These are phyloP conservation scores for Myzus persicae DNA, from an alignment of 1,140 invertebrate species.

Conservation along the genomic window DNA sequence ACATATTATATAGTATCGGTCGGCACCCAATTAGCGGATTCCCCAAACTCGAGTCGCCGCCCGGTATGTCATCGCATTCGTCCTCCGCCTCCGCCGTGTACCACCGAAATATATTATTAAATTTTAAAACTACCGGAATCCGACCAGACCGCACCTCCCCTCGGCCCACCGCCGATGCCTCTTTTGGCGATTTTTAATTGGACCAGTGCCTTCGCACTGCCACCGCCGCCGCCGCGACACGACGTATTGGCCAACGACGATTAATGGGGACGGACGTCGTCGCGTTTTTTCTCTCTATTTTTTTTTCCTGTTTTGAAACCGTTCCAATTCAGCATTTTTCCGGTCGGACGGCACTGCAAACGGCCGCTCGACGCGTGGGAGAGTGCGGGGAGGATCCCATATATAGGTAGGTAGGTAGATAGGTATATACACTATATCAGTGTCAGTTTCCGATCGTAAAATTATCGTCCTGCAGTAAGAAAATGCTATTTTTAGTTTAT, in stretches of 20 bases:
- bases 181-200: constrained; percentile 50
- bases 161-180: no score
- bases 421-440: neutral
- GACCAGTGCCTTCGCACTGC: constrained; percentile 21
- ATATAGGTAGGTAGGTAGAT: neutral
- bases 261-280: neutral
- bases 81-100: neutral
- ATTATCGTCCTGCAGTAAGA: neutral
- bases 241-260: neutral
- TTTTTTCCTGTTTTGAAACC: constrained; percentile 11
- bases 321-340: neutral
- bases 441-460: neutral
- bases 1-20: constrained; percentile 1
- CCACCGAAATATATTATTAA: neutral
- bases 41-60: neutral
- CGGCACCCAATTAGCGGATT: constrained; percentile 55
- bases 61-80: neutral
- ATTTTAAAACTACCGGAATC: constrained; percentile 28
- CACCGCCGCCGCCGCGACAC: neutral
- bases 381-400: neutral
- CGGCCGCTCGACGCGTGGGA: neutral
- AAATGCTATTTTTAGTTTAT: neutral
- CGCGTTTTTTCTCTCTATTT: neutral
- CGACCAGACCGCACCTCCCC: neutral
- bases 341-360: neutral